These are phyloP conservation scores for Cuculus canorus DNA, from an alignment of 2,797 vertebrate genomes.

Conservation along the genomic window DNA sequence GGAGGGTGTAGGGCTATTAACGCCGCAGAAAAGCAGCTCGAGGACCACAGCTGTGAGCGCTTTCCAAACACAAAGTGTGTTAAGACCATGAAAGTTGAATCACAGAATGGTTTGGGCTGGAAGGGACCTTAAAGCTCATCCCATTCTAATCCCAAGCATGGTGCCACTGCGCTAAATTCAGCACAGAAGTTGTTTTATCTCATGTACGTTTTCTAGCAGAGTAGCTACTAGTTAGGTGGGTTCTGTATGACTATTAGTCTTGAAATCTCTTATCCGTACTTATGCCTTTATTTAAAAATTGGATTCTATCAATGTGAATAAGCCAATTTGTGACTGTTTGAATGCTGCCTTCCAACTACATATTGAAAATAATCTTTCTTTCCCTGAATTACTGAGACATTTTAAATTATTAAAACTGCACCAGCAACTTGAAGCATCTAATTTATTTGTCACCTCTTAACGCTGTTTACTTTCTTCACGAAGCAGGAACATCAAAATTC, in stretches of 20 bases:
- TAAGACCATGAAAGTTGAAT: too few species aligned
- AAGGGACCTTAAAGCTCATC: too few species aligned
- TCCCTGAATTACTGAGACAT: background rate
- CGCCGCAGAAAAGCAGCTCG: background rate
- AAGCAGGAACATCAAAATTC: background rate
- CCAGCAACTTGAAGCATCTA: conserved; percentile 20
- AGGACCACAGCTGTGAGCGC: background rate
- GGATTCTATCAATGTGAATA: background rate
- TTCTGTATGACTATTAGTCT: background rate
- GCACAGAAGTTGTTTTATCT: background rate
- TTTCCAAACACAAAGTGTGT: too few species aligned
- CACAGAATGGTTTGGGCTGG: too few species aligned
- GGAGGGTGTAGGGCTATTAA: background rate
- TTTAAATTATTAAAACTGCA: conserved; percentile 46
- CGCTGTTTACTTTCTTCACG: conserved; percentile 33
- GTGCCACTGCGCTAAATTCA: background rate
- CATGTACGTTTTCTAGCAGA: background rate
- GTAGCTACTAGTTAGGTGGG: background rate
- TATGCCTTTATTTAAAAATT: background rate
- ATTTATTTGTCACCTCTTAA: conserved; percentile 47
- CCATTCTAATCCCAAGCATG: too few species aligned
- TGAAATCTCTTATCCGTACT: background rate
- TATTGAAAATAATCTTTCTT: conserved; percentile 6
- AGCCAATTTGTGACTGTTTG: conserved; percentile 1
- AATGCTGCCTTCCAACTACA: conserved; percentile 10